These are phyloP conservation scores for Luffia ferchaultella DNA, from an alignment of 2,888 invertebrate genomes.

Conservation along the genomic window DNA sequence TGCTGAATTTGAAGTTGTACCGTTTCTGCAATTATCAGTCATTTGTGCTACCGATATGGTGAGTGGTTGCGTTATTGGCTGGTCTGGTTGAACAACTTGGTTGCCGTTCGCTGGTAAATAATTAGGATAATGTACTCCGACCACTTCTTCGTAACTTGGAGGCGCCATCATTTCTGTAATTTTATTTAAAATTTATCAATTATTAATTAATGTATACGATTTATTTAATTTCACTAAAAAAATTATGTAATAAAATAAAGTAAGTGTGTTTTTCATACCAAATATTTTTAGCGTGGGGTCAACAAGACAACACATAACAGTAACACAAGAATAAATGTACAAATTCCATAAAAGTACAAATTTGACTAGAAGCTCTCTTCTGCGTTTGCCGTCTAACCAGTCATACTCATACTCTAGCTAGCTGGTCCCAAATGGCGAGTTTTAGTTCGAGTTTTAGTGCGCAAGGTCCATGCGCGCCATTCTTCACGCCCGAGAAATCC, in stretches of 20 bases:
- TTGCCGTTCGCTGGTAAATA: slow-evolving; percentile 17
- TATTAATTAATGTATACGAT: not conserved
- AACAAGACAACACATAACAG: too few species aligned
- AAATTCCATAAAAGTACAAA: too few species aligned
- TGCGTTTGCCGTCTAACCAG: too few species aligned
- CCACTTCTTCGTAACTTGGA: slow-evolving; percentile 57
- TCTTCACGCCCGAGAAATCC: too few species aligned
- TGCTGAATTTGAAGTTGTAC: not conserved
- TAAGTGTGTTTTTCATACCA: not conserved
- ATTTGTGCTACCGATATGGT: slow-evolving; percentile 35
- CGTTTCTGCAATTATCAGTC: slow-evolving; percentile 11
- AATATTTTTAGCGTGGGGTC: not conserved
- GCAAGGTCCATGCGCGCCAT: too few species aligned
- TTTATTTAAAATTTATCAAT: slow-evolving; percentile 1
- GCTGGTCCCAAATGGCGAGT: too few species aligned
- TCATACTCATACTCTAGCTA: too few species aligned
- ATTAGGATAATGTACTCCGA: slow-evolving; percentile 48
- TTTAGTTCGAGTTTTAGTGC: too few species aligned
- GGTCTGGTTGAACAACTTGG: slow-evolving; percentile 15
- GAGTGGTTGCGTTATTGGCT: slow-evolving; percentile 47
- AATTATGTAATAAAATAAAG: not conserved
- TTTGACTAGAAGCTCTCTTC: too few species aligned
- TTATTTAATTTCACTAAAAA: not conserved
- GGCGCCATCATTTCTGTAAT: slow-evolving; percentile 56
- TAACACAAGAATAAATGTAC: too few species aligned